These are phyloP conservation scores for Centruroides sculpturatus DNA, from an alignment of 1,140 invertebrate genomes.

Conservation along the genomic window DNA sequence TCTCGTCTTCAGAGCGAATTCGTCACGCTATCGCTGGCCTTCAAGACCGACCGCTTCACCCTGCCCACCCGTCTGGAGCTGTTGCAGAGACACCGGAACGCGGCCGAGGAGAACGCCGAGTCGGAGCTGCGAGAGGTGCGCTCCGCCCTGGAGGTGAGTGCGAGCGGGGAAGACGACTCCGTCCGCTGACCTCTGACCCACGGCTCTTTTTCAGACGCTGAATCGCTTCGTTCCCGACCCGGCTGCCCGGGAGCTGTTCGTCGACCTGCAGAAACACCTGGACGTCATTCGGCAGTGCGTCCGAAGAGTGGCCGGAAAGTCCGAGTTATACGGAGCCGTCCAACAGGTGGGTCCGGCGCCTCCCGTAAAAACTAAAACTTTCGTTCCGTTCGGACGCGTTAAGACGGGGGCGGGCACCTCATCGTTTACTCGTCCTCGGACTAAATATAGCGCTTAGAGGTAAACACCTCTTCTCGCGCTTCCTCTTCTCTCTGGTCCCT, in stretches of 20 bases:
- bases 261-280: constrained; percentile 29
- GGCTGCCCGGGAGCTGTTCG: constrained; percentile 27
- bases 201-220: constrained; percentile 20
- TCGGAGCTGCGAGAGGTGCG: constrained; percentile 30
- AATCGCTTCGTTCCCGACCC: constrained; percentile 25
- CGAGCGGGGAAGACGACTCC: too few relatives aligned
- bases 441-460: background rate
- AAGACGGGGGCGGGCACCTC: constrained; percentile 21
- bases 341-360: constrained; percentile 30
- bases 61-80: constrained; percentile 31
- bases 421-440: constrained; percentile 16
- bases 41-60: constrained; percentile 37
- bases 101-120: constrained; percentile 35
- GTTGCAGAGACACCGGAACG: constrained; percentile 35
- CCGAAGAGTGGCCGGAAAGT: constrained; percentile 29
- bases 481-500: too few relatives aligned
- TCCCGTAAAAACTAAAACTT: constrained; percentile 33
- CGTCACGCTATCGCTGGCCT: constrained; percentile 33
- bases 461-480: too few relatives aligned
- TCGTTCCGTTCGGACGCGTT: constrained; percentile 31
- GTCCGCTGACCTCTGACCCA: too few relatives aligned
- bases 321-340: constrained; percentile 36
- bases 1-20: constrained; percentile 17
- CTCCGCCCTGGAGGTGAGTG: constrained; percentile 26
- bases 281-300: constrained; percentile 30